Percentiles rank a stretch among this genome's conserved stretches.
Conservation (phyloP, 2,888 invertebrate species). For the Ornithoptera alexandrae region DNA sequence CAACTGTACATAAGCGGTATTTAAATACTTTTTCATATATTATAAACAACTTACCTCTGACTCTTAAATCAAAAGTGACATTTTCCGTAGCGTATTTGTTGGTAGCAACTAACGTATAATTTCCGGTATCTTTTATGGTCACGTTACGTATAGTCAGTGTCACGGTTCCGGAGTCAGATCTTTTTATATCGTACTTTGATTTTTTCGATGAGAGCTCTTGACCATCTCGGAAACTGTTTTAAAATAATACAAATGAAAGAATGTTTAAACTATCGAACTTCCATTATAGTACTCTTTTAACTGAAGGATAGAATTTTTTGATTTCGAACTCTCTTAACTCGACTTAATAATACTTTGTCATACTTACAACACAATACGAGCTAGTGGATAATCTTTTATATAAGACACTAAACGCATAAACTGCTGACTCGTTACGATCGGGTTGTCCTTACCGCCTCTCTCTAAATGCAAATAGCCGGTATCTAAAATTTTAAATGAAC, state of each 20-base stretch:
- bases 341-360: slow-evolving; percentile 13
- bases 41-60: slow-evolving; percentile 44
- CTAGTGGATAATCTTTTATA: slow-evolving; percentile 47
- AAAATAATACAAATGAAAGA: not conserved
- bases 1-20: not conserved
- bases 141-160: slow-evolving; percentile 41
- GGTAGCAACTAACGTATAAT: slow-evolving; percentile 53
- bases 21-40: not conserved
- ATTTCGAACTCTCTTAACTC: no score
- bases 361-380: slow-evolving; percentile 49
- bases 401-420: slow-evolving; percentile 32
- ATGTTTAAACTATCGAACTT: not conserved
- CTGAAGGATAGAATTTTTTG: not conserved
- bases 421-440: slow-evolving; percentile 24
- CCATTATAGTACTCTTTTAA: not conserved
- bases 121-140: slow-evolving; percentile 52
- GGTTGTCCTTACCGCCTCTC: slow-evolving; percentile 26
- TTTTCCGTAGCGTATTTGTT: slow-evolving; percentile 44
- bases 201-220: slow-evolving; percentile 35
- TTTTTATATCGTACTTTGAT: slow-evolving; percentile 38
- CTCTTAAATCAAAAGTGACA: slow-evolving; percentile 44
- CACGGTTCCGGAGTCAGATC: slow-evolving; percentile 29
- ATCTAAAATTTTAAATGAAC: slow-evolving; percentile 37
- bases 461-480: slow-evolving; percentile 40
- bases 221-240: slow-evolving; percentile 41